Percentiles rank a stretch among this genome's conserved stretches.
phyloP scores from a whole-genome alignment of 2,797 vertebrate species.

The Ambastaia sidthimunki region DNA sequence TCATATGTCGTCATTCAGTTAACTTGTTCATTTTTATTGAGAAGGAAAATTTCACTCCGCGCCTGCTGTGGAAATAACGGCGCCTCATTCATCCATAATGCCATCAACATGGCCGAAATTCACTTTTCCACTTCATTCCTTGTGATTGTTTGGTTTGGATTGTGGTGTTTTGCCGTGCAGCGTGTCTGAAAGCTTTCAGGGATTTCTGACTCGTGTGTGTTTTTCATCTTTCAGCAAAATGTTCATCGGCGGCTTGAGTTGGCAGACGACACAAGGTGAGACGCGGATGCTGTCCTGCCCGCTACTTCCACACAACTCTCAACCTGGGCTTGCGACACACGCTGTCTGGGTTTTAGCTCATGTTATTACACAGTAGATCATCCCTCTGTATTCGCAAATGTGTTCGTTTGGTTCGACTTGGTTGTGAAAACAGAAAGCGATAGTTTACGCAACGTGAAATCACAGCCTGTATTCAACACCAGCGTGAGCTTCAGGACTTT shows the following conservation, averaged over 20 bases:
- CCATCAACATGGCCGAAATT: slow-evolving; percentile 87
- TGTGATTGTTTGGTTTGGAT: slow-evolving; percentile 53
- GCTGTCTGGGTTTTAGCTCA: slow-evolving; percentile 31
- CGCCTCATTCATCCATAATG: slow-evolving; percentile 66
- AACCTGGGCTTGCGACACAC: slow-evolving; percentile 40
- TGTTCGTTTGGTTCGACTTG: neutral
- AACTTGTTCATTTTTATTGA: slow-evolving; percentile 35
- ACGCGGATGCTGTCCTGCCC: slow-evolving; percentile 48
- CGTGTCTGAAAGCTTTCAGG: slow-evolving; percentile 8
- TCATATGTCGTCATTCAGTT: slow-evolving; percentile 49
- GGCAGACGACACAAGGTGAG: slow-evolving; percentile 98
- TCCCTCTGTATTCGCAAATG: neutral
- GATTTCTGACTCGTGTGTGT: slow-evolving; percentile 56
- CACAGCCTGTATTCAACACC: slow-evolving; percentile 51
- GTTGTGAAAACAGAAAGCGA: neutral
- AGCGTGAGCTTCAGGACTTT: slow-evolving; percentile 22
- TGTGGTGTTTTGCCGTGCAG: slow-evolving; percentile 6
- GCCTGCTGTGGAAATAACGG: slow-evolving; percentile 78
- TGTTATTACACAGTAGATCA: neutral
- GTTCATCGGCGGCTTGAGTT: slow-evolving; percentile 98
- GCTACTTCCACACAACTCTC: slow-evolving; percentile 47
- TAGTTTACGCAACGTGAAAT: slow-evolving; percentile 27
- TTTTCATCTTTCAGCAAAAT: slow-evolving; percentile 86
- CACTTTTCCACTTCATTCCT: slow-evolving; percentile 72
- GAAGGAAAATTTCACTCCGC: slow-evolving; percentile 35